A percentile compares a stretch with the other conserved stretches of the same genome.
Conservation (phyloP, 2,888 invertebrate genomes). For the Horisme vitalbata region DNA sequence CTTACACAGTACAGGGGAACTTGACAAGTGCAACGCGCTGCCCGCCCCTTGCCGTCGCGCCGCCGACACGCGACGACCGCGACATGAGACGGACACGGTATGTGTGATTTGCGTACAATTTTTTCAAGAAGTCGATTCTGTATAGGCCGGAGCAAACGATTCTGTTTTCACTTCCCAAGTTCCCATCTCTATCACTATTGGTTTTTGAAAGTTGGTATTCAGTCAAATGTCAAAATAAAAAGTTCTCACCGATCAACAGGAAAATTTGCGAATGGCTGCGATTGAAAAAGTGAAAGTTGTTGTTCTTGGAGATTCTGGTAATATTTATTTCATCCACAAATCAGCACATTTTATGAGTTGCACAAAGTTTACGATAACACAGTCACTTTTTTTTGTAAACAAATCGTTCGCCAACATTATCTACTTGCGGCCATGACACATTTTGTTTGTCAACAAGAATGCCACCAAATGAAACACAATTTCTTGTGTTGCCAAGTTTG, state of each 20-base stretch:
- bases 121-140: no score
- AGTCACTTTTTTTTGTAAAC: constrained; percentile 11
- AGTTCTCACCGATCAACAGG: constrained; percentile 54
- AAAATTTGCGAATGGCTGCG: constrained; percentile 85
- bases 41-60: no score
- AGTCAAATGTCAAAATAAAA: constrained; percentile 54
- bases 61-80: no score
- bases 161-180: neutral
- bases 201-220: constrained; percentile 33
- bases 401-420: constrained; percentile 52
- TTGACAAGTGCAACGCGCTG: no score
- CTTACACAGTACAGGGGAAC: no score
- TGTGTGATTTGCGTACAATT: no score
- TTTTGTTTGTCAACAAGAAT: constrained; percentile 41
- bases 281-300: constrained; percentile 96
- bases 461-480: constrained; percentile 48
- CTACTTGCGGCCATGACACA: constrained; percentile 65
- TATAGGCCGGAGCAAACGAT: no score
- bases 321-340: constrained; percentile 41
- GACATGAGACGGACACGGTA: no score
- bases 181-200: neutral
- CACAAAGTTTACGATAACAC: neutral
- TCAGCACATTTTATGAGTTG: constrained; percentile 37
- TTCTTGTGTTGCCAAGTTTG: constrained; percentile 43
- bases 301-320: constrained; percentile 95